A percentile compares a stretch with the other conserved stretches of the same genome.
These are phyloP conservation scores for Cylindroiulus punctatus DNA, from an alignment of 2,888 invertebrate species.

Conservation along the genomic window DNA sequence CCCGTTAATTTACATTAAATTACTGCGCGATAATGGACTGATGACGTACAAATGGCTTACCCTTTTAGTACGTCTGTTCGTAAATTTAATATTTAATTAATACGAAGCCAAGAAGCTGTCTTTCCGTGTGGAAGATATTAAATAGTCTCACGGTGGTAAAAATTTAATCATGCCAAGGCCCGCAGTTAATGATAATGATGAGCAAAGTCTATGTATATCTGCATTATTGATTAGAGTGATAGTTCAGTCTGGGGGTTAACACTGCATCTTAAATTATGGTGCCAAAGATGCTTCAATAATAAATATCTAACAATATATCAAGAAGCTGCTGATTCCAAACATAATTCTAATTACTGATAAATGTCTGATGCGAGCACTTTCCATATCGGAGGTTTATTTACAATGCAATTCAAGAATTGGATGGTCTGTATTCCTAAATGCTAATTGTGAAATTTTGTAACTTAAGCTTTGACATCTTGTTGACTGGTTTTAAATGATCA, in stretches of 20 bases:
- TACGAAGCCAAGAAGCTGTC: neutral
- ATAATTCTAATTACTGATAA: no score
- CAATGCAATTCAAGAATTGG: no score
- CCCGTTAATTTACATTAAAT: neutral
- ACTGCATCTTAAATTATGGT: no score
- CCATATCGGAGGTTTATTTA: no score
- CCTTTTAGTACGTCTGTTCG: neutral
- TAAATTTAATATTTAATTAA: constrained; percentile 17
- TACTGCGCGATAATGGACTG: neutral
- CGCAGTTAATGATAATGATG: neutral
- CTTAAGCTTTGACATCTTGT: no score
- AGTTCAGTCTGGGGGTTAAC: neutral
- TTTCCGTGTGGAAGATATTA: neutral
- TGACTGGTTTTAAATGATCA: no score
- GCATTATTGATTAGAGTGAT: neutral
- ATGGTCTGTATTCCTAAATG: no score
- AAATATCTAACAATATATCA: no score
- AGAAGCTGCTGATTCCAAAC: no score
- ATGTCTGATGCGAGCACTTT: no score
- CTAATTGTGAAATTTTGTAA: no score
- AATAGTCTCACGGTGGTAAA: neutral
- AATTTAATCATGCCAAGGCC: neutral
- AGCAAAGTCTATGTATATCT: neutral
- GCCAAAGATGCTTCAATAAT: no score
- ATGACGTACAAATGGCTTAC: neutral